phyloP scores from a whole-genome alignment of 2,113 vertebrate species.

The Onychostoma macrolepis region DNA sequence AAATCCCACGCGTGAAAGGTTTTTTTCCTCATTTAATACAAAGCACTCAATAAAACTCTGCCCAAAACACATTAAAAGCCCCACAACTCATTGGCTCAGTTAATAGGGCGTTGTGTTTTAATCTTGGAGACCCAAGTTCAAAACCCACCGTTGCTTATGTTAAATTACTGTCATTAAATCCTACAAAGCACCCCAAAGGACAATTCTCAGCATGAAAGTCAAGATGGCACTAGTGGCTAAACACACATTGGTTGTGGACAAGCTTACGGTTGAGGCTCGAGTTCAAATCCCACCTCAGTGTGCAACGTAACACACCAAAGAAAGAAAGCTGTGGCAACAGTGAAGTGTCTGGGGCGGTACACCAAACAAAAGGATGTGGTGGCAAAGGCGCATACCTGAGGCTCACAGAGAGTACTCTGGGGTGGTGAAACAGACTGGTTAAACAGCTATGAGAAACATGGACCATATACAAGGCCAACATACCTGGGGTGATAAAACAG shows the following conservation, averaged over 20 bases:
- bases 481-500: no score
- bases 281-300: not conserved
- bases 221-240: not conserved
- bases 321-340: no score
- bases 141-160: not conserved
- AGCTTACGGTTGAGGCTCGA: not conserved
- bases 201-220: not conserved
- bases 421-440: no score
- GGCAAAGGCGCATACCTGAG: no score
- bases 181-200: not conserved
- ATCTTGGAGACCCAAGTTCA: not conserved
- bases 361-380: no score
- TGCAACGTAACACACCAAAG: no score
- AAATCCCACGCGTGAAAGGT: accelerated
- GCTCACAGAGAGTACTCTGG: no score
- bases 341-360: no score
- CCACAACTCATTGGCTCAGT: not conserved
- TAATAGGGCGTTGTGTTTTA: not conserved
- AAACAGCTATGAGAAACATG: no score
- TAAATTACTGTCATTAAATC: not conserved
- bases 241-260: not conserved
- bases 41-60: not conserved
- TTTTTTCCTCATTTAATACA: not conserved
- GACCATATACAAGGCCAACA: no score
- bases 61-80: accelerated